Base-by-base conservation (phyloP, 2,113 vertebrate genomes). In the Amblyopsis rosae region DNA sequence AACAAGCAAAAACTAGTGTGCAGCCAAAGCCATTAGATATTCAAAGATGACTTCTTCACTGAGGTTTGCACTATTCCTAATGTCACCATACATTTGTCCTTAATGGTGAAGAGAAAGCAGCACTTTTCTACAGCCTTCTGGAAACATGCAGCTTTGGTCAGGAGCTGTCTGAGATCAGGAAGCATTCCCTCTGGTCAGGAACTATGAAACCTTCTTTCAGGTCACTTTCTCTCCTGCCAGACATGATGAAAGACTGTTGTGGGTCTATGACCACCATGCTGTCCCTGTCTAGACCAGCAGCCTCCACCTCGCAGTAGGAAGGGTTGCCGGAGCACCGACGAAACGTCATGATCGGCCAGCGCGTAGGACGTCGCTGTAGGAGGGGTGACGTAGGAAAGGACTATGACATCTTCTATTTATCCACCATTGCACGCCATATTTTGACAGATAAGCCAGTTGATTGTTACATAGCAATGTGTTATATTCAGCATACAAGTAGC, bases 261-360 rank as follows among this genome's bases (percentile, higher is more conserved):
- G 88, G 82, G 63, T 92, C 88, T 19, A 91, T 86, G 74, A 88
- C 75, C 58, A 81, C 75, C 0, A 48, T 91, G 65, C 91, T 87
- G 89, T 98, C 97, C 90, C 93, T 96, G 79, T 98, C 96, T 59
- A 76, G 86, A 81, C 93, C 93, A 1, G 93, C 90, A 5, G 93
- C 92, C 87, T 99, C 98, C 78, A 99, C 96, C 90, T 99, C 97
- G 0, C 94, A 92, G 56, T 99, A 99, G 0, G 95, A 94, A 41
- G 97, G 96, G 55, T 94, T 94, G 67, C 95, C 93, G 0, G 96
- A 98, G 53, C 96, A 95, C 75, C 96, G 93, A 58, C 96, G 91
- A 83, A 99, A 99, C 84, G 94, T 97, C 95, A 99, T 95, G 10
- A 95, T 94, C 1, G 97, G 96, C 97, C 96, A 99, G 73, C 91